A percentile compares a stretch with the other conserved stretches of the same genome.
Evolutionary conservation across 2,113 vertebrate species (phyloP).

Genomic region (Aptenodytes forsteri): DNA sequence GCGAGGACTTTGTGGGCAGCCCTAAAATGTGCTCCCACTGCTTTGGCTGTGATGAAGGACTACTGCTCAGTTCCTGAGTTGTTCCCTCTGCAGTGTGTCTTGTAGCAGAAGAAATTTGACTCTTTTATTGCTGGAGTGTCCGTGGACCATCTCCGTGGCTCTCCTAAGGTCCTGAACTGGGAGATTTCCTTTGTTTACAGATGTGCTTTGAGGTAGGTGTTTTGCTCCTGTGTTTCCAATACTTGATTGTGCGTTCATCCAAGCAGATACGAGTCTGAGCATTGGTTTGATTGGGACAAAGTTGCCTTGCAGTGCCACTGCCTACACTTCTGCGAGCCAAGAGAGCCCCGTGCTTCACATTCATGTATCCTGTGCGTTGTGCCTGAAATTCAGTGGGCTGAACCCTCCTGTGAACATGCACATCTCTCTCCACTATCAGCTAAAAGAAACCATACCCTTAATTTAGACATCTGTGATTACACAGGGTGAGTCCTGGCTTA

Average conservation of each 20-base stretch:
- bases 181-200: not conserved
- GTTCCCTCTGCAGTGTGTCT: not conserved
- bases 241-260: not conserved
- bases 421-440: not conserved
- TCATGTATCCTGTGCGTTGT: not conserved
- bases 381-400: not conserved
- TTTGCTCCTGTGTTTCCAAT: not conserved
- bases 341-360: not conserved
- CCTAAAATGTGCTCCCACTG: not conserved
- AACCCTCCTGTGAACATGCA: not conserved
- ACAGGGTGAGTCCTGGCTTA: not conserved
- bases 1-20: not conserved
- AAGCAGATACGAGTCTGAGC: not conserved
- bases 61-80: not conserved
- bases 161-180: not conserved
- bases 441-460: not conserved
- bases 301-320: not conserved
- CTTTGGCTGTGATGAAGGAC: not conserved
- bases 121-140: not conserved
- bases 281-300: not conserved
- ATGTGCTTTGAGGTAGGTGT: not conserved
- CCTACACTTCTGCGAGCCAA: accelerated
- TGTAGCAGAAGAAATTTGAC: not conserved
- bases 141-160: not conserved
- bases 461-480: not conserved